phyloP scores from a whole-genome alignment of 1,140 invertebrate genomes.

The Eulimnadia texana region DNA sequence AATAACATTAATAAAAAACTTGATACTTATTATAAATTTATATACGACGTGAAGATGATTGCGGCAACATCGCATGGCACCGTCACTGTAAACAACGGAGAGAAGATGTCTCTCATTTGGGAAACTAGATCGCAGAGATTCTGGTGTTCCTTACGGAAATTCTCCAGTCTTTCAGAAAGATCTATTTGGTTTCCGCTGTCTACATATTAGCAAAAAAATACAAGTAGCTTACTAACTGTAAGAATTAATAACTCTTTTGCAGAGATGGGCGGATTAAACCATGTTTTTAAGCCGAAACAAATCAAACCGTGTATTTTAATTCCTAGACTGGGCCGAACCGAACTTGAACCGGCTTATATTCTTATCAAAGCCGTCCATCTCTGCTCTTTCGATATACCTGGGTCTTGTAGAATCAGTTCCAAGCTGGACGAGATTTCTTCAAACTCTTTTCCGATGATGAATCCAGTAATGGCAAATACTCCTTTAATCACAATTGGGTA shows the following conservation, averaged over 20 bases:
- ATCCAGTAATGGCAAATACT: background rate
- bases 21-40: background rate
- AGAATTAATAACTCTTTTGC: no score
- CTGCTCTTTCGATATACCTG: no score
- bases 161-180: background rate
- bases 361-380: background rate
- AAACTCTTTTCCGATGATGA: background rate
- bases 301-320: background rate
- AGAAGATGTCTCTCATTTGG: background rate
- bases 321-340: background rate
- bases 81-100: background rate
- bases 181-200: background rate
- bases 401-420: no score
- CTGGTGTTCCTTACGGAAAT: background rate
- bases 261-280: no score
- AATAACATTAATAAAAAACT: background rate
- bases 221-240: no score
- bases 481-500: background rate
- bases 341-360: background rate
- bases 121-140: background rate
- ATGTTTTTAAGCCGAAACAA: background rate
- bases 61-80: background rate
- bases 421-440: no score
- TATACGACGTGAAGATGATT: background rate
- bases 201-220: no score